These are phyloP conservation scores for Megaceryle alcyon DNA, from an alignment of 2,797 vertebrate species.

Conservation along the genomic window DNA sequence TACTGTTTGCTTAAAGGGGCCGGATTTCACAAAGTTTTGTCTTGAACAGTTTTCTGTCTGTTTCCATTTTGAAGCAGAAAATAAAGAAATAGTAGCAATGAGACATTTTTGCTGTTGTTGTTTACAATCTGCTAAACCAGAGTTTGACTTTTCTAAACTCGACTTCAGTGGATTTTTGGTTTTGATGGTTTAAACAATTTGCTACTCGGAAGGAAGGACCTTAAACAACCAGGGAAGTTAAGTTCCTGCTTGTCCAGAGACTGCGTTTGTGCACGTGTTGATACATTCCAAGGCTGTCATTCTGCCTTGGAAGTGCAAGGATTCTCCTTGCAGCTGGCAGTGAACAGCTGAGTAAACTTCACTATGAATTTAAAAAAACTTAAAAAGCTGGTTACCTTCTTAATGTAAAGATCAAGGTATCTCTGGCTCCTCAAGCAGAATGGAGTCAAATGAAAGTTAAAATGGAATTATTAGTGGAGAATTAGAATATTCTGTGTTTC, in stretches of 20 bases:
- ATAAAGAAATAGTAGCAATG: neutral
- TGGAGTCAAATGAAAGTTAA: neutral
- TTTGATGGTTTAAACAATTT: neutral
- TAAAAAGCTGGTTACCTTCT: neutral
- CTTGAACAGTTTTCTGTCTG: neutral
- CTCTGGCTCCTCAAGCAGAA: neutral
- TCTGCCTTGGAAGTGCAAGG: neutral
- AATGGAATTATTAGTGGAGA: neutral
- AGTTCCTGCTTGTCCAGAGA: neutral
- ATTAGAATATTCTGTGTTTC: neutral
- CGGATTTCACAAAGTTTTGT: neutral
- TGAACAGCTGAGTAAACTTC: constrained; percentile 24
- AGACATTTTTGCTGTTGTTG: neutral
- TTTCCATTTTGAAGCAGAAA: neutral
- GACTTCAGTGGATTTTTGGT: neutral
- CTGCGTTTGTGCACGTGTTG: neutral
- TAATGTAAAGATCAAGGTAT: neutral
- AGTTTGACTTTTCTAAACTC: neutral
- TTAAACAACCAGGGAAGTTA: constrained; percentile 29
- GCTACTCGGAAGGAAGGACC: neutral
- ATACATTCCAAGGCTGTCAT: constrained; percentile 10
- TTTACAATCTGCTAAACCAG: neutral
- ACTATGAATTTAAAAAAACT: neutral
- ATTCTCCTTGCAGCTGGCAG: constrained; percentile 25
- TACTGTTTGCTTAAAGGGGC: constrained; percentile 37